A percentile compares a stretch with the other conserved stretches of the same genome.
These are phyloP conservation scores for Agapostemon virescens DNA, from an alignment of 2,888 invertebrate genomes.

Conservation along the genomic window DNA sequence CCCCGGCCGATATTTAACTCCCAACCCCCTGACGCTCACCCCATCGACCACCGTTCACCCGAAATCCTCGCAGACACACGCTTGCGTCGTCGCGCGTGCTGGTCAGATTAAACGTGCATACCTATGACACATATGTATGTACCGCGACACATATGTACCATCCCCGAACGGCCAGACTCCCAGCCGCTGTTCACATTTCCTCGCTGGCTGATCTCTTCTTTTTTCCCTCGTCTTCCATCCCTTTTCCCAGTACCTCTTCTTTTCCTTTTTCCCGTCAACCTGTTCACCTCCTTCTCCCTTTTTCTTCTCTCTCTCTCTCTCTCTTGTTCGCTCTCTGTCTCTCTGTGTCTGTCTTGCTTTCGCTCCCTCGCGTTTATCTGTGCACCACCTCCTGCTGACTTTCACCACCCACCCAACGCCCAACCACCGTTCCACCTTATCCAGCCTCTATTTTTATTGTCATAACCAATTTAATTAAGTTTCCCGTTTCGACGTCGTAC, in stretches of 20 bases:
- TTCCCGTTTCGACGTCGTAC: conserved; percentile 69
- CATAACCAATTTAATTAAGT: conserved; percentile 73
- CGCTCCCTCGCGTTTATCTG: conserved; percentile 8
- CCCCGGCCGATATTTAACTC: conserved; percentile 61
- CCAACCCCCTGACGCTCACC: conserved; percentile 18
- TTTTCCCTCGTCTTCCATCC: conserved; percentile 6
- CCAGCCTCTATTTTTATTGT: conserved; percentile 68
- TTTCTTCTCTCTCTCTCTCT: neutral
- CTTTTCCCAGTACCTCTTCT: conserved; percentile 14
- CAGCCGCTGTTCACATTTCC: conserved; percentile 46
- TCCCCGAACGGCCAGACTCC: conserved; percentile 27
- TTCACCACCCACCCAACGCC: neutral
- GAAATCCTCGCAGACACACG: conserved; percentile 45
- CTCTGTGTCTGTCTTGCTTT: conserved; percentile 8
- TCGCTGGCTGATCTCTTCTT: conserved; percentile 15
- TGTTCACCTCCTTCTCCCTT: neutral
- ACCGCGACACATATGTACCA: neutral
- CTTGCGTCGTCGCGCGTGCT: conserved; percentile 31
- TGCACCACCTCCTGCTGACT: neutral
- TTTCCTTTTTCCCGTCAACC: conserved; percentile 30
- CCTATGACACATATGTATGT: conserved; percentile 1
- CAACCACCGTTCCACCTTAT: conserved; percentile 14
- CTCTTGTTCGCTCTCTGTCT: neutral
- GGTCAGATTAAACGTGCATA: conserved; percentile 42
- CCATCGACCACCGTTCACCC: conserved; percentile 23